Evolutionary conservation across 2,888 invertebrate species (phyloP).

Genomic region (Nemotelus pantherinus): DNA sequence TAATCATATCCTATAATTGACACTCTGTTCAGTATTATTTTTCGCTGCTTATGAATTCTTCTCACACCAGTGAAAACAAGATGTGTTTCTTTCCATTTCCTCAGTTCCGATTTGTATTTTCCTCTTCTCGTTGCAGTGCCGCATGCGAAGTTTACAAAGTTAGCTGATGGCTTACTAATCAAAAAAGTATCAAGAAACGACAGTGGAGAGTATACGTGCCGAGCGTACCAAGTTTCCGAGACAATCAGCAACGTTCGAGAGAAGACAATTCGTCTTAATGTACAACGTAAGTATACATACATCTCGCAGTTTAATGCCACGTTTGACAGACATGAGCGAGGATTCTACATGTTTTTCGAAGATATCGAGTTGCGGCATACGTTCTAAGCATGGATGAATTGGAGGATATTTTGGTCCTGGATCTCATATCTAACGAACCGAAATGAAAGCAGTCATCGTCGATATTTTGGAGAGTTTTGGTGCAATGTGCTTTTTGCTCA

Average conservation of each 20-base stretch:
- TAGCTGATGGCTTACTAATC: constrained; percentile 69
- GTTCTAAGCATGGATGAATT: neutral
- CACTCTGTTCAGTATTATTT: constrained; percentile 24
- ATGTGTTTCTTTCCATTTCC: constrained; percentile 43
- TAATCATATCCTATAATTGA: constrained; percentile 13
- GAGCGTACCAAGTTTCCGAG: constrained; percentile 67
- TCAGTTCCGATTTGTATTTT: constrained; percentile 39
- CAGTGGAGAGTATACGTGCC: constrained; percentile 70
- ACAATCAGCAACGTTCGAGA: constrained; percentile 68
- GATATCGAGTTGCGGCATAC: neutral
- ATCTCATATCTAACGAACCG: no score
- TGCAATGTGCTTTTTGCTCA: no score
- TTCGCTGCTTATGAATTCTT: constrained; percentile 9
- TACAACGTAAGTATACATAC: constrained; percentile 69
- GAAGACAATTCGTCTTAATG: constrained; percentile 68
- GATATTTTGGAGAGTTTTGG: no score
- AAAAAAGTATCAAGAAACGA: constrained; percentile 68
- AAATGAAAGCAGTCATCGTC: no score
- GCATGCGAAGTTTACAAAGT: constrained; percentile 64
- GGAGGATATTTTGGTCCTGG: neutral
- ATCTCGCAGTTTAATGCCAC: constrained; percentile 6
- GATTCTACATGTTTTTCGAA: neutral
- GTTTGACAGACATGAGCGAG: neutral
- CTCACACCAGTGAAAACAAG: constrained; percentile 17
- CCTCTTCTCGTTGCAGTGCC: constrained; percentile 54